These are phyloP conservation scores for Microcebus jonahi DNA, from an alignment of 2,113 vertebrate species.

Conservation along the genomic window DNA sequence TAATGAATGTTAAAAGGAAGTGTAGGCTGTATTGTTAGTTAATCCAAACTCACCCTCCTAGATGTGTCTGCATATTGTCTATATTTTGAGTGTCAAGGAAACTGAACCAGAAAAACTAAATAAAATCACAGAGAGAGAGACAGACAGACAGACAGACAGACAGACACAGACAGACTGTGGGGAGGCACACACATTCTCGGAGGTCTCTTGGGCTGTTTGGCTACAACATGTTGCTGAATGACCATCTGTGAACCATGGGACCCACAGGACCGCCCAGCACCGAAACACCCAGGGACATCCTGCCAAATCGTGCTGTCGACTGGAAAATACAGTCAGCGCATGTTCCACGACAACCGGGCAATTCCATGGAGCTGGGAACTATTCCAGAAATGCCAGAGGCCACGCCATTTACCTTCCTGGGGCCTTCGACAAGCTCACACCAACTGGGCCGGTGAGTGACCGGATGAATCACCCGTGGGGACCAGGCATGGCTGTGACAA, in stretches of 20 bases:
- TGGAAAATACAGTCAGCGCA: neutral
- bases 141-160: too few species aligned
- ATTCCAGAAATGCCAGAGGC: fast-evolving
- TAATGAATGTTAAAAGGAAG: neutral
- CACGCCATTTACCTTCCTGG: fast-evolving
- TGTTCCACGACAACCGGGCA: fast-evolving
- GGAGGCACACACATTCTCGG: fast-evolving
- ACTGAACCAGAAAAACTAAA: neutral
- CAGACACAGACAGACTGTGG: too few species aligned
- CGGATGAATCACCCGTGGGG: fast-evolving
- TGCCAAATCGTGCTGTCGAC: fast-evolving
- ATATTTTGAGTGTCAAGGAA: neutral
- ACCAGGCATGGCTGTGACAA: fast-evolving
- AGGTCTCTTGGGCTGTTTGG: neutral
- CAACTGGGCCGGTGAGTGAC: fast-evolving
- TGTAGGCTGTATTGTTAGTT: fast-evolving
- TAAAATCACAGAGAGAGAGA: too few species aligned
- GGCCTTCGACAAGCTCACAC: fast-evolving
- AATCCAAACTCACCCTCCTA: fast-evolving
- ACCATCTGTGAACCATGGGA: neutral
- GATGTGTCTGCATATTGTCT: fast-evolving
- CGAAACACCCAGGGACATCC: fast-evolving
- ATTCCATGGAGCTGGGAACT: fast-evolving
- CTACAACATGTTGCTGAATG: fast-evolving
- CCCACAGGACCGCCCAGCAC: neutral